These are phyloP conservation scores for Pantherophis guttatus DNA, from an alignment of 2,113 vertebrate species.

Conservation along the genomic window DNA sequence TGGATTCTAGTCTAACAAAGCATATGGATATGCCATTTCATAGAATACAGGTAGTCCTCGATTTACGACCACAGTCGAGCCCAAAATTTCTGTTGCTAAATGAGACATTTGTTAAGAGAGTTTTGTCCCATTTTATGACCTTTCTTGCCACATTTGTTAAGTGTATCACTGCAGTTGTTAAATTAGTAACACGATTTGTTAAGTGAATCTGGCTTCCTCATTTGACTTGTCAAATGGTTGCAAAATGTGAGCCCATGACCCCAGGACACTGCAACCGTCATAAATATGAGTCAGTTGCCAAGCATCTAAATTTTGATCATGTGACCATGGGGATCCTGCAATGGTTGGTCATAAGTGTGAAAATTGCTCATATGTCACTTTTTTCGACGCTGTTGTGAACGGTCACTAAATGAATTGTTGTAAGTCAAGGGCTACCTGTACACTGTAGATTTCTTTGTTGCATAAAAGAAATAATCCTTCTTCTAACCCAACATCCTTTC, in stretches of 20 bases:
- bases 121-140: background rate
- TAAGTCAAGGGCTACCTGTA: background rate
- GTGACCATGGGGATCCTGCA: background rate
- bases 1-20: background rate
- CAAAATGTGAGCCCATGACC: too few relatives aligned
- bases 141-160: background rate
- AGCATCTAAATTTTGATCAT: background rate
- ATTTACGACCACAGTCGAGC: background rate
- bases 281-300: background rate
- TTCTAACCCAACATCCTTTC: background rate
- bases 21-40: background rate
- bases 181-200: background rate
- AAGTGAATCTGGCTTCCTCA: background rate
- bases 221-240: background rate
- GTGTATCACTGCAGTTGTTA: background rate
- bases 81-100: background rate
- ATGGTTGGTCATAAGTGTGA: background rate
- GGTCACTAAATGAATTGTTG: background rate
- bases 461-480: background rate
- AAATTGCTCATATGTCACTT: background rate
- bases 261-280: background rate
- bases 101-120: background rate
- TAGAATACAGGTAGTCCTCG: background rate
- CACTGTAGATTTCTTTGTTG: background rate
- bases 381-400: background rate